Evolutionary conservation across 2,888 invertebrate species (phyloP).

Genomic region (Aphidoletes aphidimyza): DNA sequence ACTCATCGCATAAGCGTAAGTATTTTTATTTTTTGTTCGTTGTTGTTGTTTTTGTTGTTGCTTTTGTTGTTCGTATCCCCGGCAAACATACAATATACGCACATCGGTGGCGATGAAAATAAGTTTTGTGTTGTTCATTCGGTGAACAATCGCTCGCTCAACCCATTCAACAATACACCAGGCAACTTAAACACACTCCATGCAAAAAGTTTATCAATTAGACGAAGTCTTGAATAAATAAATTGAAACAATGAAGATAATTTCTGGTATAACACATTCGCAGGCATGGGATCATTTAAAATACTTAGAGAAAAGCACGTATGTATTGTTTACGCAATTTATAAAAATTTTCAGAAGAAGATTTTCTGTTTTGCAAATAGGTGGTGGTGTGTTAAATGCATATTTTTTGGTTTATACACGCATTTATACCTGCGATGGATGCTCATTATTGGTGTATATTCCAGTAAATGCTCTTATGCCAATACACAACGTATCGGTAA

Average conservation of each 20-base stretch:
- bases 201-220: conserved; percentile 45
- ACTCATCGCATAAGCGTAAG: no score
- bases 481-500: no score
- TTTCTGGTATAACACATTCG: conserved; percentile 23
- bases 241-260: conserved; percentile 52
- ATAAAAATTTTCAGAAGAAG: background rate
- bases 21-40: background rate
- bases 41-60: no score
- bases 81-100: conserved; percentile 11
- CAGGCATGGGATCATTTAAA: conserved; percentile 29
- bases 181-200: background rate
- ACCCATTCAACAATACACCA: background rate
- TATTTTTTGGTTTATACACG: no score
- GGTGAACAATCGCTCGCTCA: background rate
- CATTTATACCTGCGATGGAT: no score
- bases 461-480: no score
- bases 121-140: background rate
- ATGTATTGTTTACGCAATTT: conserved; percentile 38
- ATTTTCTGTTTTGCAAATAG: no score
- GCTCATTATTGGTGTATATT: no score
- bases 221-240: conserved; percentile 53
- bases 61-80: no score
- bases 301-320: conserved; percentile 51
- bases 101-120: background rate
- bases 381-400: no score